Percentiles rank a stretch among this genome's conserved stretches.
Conservation (phyloP, 2,113 vertebrate species). For the Eulacestoma nigropectus region DNA sequence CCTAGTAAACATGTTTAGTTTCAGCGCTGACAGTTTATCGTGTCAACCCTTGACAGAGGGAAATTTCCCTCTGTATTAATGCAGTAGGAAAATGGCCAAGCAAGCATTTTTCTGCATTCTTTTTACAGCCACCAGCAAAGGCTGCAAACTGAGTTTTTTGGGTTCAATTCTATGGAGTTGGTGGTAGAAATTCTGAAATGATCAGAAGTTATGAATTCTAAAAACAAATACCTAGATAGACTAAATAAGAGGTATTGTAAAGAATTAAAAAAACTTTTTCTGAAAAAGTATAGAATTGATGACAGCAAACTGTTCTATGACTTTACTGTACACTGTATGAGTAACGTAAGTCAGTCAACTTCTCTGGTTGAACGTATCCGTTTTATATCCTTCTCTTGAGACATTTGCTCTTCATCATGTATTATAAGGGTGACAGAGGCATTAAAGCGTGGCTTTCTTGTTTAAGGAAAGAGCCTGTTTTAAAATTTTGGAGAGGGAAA, state of each 20-base stretch:
- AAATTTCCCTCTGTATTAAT: neutral
- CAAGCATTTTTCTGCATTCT: neutral
- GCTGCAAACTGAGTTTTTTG: neutral
- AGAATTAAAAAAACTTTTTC: neutral
- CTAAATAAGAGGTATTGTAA: neutral
- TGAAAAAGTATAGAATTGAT: neutral
- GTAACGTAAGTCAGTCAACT: neutral
- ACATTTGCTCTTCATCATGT: neutral
- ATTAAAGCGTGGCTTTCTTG: neutral
- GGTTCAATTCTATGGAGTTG: neutral
- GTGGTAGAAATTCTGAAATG: neutral
- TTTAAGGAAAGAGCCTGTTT: neutral
- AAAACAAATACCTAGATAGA: neutral
- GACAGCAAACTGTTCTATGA: neutral
- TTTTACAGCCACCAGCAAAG: neutral
- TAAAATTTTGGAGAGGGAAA: neutral
- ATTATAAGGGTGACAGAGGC: neutral
- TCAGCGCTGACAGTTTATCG: neutral
- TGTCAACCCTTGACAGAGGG: neutral
- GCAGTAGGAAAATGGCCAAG: neutral
- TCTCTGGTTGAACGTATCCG: neutral
- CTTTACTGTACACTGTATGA: neutral
- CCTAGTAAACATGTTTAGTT: neutral
- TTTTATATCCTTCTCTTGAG: neutral
- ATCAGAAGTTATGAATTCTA: neutral